phyloP scores from a whole-genome alignment of 2,888 invertebrate genomes.

The Steromphala cineraria region DNA sequence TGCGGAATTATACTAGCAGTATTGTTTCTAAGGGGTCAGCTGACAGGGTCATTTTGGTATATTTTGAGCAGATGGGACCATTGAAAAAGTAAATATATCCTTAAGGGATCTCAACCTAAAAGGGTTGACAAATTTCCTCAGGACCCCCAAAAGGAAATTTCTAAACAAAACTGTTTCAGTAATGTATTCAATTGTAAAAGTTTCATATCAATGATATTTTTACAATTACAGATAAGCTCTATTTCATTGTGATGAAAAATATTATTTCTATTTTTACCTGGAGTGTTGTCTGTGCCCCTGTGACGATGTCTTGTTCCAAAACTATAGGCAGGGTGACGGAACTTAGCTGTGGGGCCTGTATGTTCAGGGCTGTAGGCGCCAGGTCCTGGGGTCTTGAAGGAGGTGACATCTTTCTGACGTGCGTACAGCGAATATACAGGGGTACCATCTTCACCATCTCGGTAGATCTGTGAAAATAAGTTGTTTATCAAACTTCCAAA shows the following conservation, averaged over 20 bases:
- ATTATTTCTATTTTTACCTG: slow-evolving; percentile 55
- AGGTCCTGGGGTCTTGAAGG: slow-evolving; percentile 72
- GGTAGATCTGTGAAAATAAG: slow-evolving; percentile 39
- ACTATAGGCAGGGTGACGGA: slow-evolving; percentile 66
- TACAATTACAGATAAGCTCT: neutral
- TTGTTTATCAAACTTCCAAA: too few relatives aligned
- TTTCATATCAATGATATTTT: too few relatives aligned
- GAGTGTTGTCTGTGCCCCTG: slow-evolving; percentile 69
- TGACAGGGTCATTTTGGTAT: too few relatives aligned
- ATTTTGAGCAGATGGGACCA: too few relatives aligned
- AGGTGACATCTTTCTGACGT: slow-evolving; percentile 54
- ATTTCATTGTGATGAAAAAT: neutral
- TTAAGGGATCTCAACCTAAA: too few relatives aligned
- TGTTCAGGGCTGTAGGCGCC: slow-evolving; percentile 72
- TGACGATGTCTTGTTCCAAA: slow-evolving; percentile 69
- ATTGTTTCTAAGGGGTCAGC: too few relatives aligned
- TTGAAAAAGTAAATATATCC: too few relatives aligned
- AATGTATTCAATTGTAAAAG: too few relatives aligned
- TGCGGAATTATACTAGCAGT: too few relatives aligned
- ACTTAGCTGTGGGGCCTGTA: slow-evolving; percentile 59
- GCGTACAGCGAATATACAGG: slow-evolving; percentile 71
- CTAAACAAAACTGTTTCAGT: too few relatives aligned
- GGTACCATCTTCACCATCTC: slow-evolving; percentile 70
- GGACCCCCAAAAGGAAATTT: too few relatives aligned
- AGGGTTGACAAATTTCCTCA: too few relatives aligned